Conservation (phyloP, 2,888 invertebrate species). For the Seladonia tumulorum region DNA sequence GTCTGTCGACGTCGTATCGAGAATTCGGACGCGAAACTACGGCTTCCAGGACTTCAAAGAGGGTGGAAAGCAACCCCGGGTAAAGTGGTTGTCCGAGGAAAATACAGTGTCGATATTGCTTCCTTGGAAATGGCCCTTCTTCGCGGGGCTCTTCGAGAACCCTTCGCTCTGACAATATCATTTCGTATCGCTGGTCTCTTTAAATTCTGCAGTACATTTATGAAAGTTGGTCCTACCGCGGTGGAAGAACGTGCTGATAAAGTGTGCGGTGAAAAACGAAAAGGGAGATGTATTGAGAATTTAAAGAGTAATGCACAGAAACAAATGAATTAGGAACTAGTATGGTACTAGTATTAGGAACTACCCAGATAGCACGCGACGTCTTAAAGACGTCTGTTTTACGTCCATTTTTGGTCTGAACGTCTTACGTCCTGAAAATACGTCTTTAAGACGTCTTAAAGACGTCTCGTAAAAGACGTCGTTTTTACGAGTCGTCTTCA, state of each 20-base stretch:
- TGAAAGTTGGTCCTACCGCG: not conserved
- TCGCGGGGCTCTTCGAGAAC: not conserved
- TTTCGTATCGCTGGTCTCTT: not conserved
- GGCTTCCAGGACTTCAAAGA: slow-evolving; percentile 59
- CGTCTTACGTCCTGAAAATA: too few species aligned
- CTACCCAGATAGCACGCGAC: too few species aligned
- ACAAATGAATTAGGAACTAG: too few species aligned
- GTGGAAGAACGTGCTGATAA: not conserved
- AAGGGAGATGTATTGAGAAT: too few species aligned
- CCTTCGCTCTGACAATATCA: not conserved
- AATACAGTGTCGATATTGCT: slow-evolving; percentile 34
- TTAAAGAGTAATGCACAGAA: too few species aligned
- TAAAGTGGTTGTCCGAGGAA: slow-evolving; percentile 27
- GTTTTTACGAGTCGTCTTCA: too few species aligned
- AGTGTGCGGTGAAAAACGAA: not conserved
- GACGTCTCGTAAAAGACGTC: too few species aligned
- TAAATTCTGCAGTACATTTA: not conserved
- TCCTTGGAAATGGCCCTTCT: not conserved
- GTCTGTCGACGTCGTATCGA: slow-evolving; percentile 50
- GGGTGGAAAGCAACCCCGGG: slow-evolving; percentile 3
- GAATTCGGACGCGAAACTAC: slow-evolving; percentile 56
- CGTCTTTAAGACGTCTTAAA: too few species aligned
- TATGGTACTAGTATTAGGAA: too few species aligned
- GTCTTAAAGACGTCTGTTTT: too few species aligned
- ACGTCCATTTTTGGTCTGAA: too few species aligned